These are phyloP conservation scores for Phaenicophaeus curvirostris DNA, from an alignment of 2,797 vertebrate species.

Conservation along the genomic window DNA sequence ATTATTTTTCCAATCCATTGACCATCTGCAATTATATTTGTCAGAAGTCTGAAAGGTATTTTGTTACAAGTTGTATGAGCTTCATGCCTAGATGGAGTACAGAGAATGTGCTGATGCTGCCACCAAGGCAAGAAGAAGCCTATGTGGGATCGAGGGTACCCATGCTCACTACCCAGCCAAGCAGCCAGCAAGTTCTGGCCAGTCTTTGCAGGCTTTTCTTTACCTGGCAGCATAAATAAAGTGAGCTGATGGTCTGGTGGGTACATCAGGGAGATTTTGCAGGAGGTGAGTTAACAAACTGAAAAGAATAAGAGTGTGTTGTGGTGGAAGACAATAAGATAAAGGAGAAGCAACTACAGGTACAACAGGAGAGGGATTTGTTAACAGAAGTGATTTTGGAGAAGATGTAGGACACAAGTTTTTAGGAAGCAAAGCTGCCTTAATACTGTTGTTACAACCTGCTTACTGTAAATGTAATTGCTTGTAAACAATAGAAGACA, in stretches of 20 bases:
- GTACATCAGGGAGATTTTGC: neutral
- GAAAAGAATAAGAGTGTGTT: neutral
- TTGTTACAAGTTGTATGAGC: neutral
- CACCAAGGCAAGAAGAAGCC: neutral
- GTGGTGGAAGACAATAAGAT: neutral
- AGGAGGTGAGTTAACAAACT: neutral
- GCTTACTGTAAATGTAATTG: slow-evolving; percentile 54
- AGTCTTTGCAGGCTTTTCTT: neutral
- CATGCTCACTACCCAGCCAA: fast-evolving
- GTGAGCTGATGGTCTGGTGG: neutral
- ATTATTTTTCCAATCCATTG: neutral
- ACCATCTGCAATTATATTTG: neutral
- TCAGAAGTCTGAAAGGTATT: neutral
- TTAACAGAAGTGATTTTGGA: neutral
- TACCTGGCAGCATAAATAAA: neutral
- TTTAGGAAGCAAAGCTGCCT: neutral
- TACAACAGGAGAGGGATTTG: neutral
- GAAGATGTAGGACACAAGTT: slow-evolving; percentile 3
- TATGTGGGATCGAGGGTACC: neutral
- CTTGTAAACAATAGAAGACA: slow-evolving; percentile 36
- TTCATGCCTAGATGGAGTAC: neutral
- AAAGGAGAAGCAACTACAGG: neutral
- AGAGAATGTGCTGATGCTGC: neutral
- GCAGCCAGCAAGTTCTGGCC: neutral
- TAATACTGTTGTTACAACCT: neutral